Conservation (phyloP, 1,140 invertebrate genomes). For the Hestina assimilis region DNA sequence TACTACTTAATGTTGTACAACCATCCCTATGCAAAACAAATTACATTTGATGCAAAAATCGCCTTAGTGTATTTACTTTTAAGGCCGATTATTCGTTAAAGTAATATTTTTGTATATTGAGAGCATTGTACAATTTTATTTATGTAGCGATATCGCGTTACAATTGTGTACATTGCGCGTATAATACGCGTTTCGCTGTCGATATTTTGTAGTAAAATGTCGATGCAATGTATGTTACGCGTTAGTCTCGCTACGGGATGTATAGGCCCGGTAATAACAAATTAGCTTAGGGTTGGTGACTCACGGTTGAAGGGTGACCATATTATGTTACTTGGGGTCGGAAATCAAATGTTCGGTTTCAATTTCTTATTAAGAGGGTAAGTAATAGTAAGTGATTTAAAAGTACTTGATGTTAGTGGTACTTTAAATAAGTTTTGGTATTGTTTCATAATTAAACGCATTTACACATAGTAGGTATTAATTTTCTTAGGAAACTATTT, state of each 20-base stretch:
- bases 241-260: constrained; percentile 15
- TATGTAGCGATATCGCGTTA: neutral
- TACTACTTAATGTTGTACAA: neutral
- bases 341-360: neutral
- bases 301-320: constrained; percentile 16
- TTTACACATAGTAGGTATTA: too few relatives aligned
- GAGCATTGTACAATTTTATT: neutral
- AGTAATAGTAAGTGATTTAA: neutral
- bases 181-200: neutral
- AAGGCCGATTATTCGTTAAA: neutral
- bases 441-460: neutral
- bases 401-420: too few relatives aligned
- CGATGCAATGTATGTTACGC: constrained; percentile 12
- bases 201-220: constrained; percentile 5
- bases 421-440: neutral
- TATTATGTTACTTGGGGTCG: constrained; percentile 1
- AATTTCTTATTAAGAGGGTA: neutral
- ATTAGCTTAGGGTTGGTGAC: constrained; percentile 20
- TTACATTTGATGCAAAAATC: neutral
- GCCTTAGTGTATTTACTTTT: neutral
- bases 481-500: too few relatives aligned
- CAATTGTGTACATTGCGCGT: constrained; percentile 8
- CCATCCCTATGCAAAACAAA: neutral
- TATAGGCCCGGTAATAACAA: constrained; percentile 21
- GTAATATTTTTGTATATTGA: neutral